Conservation (phyloP, 2,113 vertebrate species). For the Psittacara wagleri region DNA sequence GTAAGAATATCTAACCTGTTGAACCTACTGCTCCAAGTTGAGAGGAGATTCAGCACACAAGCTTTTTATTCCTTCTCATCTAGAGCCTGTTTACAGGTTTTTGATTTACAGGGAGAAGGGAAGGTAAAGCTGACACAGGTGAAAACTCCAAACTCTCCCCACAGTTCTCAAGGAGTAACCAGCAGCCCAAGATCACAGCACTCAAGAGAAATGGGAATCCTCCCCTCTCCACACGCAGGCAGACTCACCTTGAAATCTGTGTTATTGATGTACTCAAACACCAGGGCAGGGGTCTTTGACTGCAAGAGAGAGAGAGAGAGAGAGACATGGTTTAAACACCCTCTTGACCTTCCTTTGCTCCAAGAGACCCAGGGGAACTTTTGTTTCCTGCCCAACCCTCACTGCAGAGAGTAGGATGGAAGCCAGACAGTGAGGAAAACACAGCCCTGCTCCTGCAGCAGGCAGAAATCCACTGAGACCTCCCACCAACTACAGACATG, state of each 20-base stretch:
- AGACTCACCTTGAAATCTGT: constrained; percentile 98
- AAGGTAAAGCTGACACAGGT: background rate
- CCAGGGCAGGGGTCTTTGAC: constrained; percentile 98
- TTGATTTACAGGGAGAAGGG: background rate
- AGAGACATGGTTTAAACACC: background rate
- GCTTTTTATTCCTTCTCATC: background rate
- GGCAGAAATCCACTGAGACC: accelerated
- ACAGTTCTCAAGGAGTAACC: background rate
- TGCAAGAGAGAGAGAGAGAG: constrained; percentile 71
- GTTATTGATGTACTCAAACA: constrained; percentile 99
- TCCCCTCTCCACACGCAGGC: background rate
- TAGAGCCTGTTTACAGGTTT: background rate
- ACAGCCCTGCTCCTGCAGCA: background rate
- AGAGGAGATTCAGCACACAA: background rate
- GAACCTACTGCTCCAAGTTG: background rate
- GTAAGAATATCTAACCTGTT: constrained; percentile 7
- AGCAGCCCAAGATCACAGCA: background rate
- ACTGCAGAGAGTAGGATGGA: background rate
- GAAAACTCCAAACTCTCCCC: background rate
- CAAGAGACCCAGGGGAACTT: background rate
- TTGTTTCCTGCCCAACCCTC: background rate
- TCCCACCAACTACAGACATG: accelerated
- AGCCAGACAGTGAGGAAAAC: background rate
- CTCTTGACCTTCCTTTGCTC: background rate
- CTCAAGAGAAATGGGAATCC: background rate